phyloP scores from a whole-genome alignment of 2,113 vertebrate species.

The Serinus canaria region DNA sequence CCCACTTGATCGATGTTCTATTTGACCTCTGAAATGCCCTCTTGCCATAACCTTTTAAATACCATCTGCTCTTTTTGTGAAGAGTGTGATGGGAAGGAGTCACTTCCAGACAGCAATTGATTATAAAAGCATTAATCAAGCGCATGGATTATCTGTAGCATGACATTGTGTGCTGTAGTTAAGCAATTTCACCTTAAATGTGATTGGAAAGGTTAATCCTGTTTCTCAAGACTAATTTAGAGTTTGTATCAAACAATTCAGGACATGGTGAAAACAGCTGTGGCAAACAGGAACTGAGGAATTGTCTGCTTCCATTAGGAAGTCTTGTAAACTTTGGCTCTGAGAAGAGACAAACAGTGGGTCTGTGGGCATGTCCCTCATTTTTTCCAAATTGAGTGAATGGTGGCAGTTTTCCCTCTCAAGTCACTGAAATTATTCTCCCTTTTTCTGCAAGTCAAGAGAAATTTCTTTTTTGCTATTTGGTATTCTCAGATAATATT shows the following conservation, averaged over 20 bases:
- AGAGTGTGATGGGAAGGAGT: constrained; percentile 87
- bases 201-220: constrained; percentile 88
- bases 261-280: background rate
- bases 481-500: background rate
- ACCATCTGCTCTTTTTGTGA: constrained; percentile 91
- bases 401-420: background rate
- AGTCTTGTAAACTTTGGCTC: background rate
- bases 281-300: constrained; percentile 59
- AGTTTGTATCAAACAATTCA: constrained; percentile 52
- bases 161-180: constrained; percentile 85
- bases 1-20: constrained; percentile 85
- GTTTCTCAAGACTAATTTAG: constrained; percentile 70
- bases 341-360: background rate
- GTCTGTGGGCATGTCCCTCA: background rate
- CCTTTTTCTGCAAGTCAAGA: background rate
- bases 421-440: background rate
- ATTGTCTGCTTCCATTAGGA: constrained; percentile 39
- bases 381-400: background rate
- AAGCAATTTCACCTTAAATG: constrained; percentile 91
- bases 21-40: constrained; percentile 82
- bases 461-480: background rate
- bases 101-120: constrained; percentile 91
- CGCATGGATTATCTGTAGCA: constrained; percentile 88
- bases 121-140: constrained; percentile 97
- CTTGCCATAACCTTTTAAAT: constrained; percentile 89